Conservation (phyloP, 2,113 vertebrate genomes). For the Marcusenius ussheri region DNA sequence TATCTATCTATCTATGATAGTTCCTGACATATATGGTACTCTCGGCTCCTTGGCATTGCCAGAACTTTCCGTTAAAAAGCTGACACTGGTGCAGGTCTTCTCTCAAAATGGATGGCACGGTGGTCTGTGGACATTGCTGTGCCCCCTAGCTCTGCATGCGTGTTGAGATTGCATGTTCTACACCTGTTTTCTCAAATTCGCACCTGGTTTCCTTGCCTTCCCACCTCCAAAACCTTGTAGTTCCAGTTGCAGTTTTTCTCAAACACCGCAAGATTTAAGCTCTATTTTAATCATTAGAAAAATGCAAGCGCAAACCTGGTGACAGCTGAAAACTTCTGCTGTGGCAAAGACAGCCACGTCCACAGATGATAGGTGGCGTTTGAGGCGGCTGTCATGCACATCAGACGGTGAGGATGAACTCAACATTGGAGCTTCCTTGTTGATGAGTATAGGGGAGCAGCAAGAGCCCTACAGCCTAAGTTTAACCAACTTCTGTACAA, state of each 20-base stretch:
- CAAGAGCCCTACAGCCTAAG: not conserved
- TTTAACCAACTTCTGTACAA: not conserved
- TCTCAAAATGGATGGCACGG: not conserved
- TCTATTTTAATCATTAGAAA: not conserved
- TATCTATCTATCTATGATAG: not conserved
- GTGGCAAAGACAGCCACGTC: not conserved
- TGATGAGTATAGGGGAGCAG: not conserved
- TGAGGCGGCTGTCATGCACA: not conserved
- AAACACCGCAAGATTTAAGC: not conserved
- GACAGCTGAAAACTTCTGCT: not conserved
- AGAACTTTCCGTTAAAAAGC: not conserved
- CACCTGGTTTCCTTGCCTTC: not conserved
- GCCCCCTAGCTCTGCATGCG: not conserved
- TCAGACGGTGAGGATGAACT: not conserved
- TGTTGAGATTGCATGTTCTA: not conserved
- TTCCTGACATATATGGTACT: not conserved
- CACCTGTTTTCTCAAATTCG: not conserved
- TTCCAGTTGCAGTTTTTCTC: not conserved
- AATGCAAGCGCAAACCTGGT: not conserved
- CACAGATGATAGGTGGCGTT: not conserved
- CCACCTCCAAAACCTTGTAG: not conserved
- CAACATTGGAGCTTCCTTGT: not conserved
- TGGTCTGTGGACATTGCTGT: not conserved
- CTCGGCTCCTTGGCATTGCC: not conserved
- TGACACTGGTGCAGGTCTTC: not conserved